Conservation (phyloP, 1,140 invertebrate genomes). For the Gonioctena quinquepunctata region DNA sequence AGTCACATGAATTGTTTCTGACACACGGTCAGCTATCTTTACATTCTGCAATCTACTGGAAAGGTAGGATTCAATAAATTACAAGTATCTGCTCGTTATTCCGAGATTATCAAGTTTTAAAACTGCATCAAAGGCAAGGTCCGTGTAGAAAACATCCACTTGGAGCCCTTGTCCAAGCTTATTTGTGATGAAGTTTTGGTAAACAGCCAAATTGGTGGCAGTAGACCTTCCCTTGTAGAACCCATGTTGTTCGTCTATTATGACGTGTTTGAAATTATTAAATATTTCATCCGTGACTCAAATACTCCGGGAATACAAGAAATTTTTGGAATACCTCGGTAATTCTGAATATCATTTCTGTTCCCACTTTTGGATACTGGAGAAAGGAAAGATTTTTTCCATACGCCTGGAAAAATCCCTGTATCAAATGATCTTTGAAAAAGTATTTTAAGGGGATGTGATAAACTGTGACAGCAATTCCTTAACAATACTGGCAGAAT, state of each 20-base stretch:
- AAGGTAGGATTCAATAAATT: background rate
- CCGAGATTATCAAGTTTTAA: too few relatives aligned
- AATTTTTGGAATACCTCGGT: too few relatives aligned
- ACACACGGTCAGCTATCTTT: background rate
- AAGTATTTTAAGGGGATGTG: background rate
- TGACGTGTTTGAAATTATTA: too few relatives aligned
- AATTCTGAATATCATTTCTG: too few relatives aligned
- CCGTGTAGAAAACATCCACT: too few relatives aligned
- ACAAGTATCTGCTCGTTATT: too few relatives aligned
- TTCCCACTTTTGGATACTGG: background rate
- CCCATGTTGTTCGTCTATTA: slow-evolving; percentile 1
- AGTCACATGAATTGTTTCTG: too few relatives aligned
- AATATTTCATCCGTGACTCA: background rate
- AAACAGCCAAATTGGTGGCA: background rate
- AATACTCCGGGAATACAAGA: background rate
- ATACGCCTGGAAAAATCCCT: background rate
- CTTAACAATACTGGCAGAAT: too few relatives aligned
- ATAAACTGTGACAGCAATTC: slow-evolving; percentile 1
- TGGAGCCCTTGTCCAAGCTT: background rate
- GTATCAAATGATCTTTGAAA: slow-evolving; percentile 3
- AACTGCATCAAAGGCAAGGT: too few relatives aligned
- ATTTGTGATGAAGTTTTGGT: background rate
- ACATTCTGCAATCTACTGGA: background rate
- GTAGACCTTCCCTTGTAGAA: background rate
- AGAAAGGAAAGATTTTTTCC: background rate